Evolutionary conservation across 2,113 vertebrate species (phyloP).

Genomic region (Piliocolobus tephrosceles): DNA sequence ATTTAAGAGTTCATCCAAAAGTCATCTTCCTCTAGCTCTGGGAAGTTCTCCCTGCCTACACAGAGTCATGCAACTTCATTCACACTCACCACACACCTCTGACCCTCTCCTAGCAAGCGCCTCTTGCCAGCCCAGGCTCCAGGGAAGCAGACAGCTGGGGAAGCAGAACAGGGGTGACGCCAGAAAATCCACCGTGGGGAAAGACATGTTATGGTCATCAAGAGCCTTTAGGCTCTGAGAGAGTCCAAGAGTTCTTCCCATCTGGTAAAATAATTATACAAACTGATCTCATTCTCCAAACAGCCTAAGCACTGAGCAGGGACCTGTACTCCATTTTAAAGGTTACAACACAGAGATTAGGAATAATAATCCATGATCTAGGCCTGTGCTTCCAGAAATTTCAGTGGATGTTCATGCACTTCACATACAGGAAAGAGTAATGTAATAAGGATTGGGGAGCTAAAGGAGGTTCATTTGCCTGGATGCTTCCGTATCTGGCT

Average conservation of each 20-base stretch:
- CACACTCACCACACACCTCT: not conserved
- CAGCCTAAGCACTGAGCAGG: not conserved
- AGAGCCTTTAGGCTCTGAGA: not conserved
- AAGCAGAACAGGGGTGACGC: not conserved
- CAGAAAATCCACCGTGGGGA: not conserved
- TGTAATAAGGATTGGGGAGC: not conserved
- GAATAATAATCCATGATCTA: not conserved
- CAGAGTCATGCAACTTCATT: not conserved
- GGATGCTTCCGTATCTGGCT: not conserved
- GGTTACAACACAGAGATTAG: not conserved
- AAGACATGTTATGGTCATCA: not conserved
- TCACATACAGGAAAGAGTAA: not conserved
- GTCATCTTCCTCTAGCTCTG: not conserved
- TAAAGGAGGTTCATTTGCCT: not conserved
- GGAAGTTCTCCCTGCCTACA: not conserved
- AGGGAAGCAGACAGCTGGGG: not conserved
- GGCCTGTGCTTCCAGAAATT: not conserved
- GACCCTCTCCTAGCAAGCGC: not conserved
- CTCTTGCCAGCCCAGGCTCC: not conserved
- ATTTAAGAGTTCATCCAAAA: not conserved
- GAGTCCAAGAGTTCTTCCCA: not conserved
- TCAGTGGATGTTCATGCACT: not conserved
- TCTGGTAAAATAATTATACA: not conserved
- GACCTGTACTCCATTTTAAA: not conserved
- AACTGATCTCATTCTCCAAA: slow-evolving; percentile 3